phyloP scores from a whole-genome alignment of 1,140 invertebrate species.

The Linepithema humile region DNA sequence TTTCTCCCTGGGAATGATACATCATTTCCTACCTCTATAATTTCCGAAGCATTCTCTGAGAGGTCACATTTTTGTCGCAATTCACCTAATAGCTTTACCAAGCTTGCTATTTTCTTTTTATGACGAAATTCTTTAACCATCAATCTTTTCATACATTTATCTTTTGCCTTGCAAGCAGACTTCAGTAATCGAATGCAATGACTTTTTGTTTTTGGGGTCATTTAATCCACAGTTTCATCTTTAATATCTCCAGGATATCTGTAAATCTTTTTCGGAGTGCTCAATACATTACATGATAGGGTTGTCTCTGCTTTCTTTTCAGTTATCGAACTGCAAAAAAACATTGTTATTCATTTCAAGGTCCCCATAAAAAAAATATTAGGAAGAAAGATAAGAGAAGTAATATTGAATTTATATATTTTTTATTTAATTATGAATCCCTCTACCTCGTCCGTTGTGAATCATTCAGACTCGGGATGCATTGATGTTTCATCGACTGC shows the following conservation, averaged over 20 bases:
- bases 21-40: not conserved
- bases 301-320: too few relatives aligned
- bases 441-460: too few relatives aligned
- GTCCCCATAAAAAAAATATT: too few relatives aligned
- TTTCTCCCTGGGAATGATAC: too few relatives aligned
- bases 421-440: too few relatives aligned
- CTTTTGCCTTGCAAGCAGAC: not conserved
- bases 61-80: not conserved
- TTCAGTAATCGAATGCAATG: not conserved
- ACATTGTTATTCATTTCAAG: too few relatives aligned
- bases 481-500: too few relatives aligned
- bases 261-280: not conserved
- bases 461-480: too few relatives aligned
- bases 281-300: not conserved
- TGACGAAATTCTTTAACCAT: not conserved
- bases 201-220: not conserved
- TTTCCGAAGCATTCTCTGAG: not conserved
- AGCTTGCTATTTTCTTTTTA: not conserved
- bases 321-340: too few relatives aligned
- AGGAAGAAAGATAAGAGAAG: too few relatives aligned
- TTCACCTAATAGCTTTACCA: not conserved
- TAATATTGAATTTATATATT: too few relatives aligned
- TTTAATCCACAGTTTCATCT: not conserved
- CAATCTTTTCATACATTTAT: not conserved
- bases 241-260: not conserved